Percentiles rank a stretch among this genome's conserved stretches.
phyloP scores from a whole-genome alignment of 2,888 invertebrate genomes.

The Oeneis ivallda region DNA sequence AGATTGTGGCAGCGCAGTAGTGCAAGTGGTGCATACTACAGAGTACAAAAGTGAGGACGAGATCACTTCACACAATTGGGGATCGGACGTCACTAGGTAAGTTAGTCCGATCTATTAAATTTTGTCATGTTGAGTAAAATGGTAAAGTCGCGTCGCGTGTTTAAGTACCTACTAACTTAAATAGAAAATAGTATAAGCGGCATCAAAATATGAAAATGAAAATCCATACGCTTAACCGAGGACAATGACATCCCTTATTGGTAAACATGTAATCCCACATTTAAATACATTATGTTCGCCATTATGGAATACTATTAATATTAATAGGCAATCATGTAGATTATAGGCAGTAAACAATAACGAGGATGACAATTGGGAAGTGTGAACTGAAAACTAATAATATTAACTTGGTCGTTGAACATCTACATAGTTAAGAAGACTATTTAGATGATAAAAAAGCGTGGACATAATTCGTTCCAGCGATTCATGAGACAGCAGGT shows the following conservation, averaged over 20 bases:
- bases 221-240: constrained; percentile 8
- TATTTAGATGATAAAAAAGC: too few relatives aligned
- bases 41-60: too few relatives aligned
- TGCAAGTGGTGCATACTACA: too few relatives aligned
- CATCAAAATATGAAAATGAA: background rate
- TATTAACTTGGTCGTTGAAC: background rate
- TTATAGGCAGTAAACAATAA: constrained; percentile 13
- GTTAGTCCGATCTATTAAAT: too few relatives aligned
- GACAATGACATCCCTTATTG: constrained; percentile 27
- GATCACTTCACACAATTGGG: too few relatives aligned
- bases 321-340: constrained; percentile 14
- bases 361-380: constrained; percentile 7
- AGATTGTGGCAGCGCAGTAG: too few relatives aligned
- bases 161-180: background rate
- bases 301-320: constrained; percentile 16
- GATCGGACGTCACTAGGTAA: too few relatives aligned
- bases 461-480: too few relatives aligned
- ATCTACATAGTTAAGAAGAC: too few relatives aligned
- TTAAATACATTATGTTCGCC: constrained; percentile 14
- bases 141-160: background rate
- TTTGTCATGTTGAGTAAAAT: background rate
- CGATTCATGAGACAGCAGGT: too few relatives aligned
- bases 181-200: constrained; percentile 1
- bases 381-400: background rate
- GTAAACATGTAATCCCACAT: constrained; percentile 23